Base-by-base conservation (phyloP, 2,888 invertebrate species). In the Cataglyphis rosenhaueri region DNA sequence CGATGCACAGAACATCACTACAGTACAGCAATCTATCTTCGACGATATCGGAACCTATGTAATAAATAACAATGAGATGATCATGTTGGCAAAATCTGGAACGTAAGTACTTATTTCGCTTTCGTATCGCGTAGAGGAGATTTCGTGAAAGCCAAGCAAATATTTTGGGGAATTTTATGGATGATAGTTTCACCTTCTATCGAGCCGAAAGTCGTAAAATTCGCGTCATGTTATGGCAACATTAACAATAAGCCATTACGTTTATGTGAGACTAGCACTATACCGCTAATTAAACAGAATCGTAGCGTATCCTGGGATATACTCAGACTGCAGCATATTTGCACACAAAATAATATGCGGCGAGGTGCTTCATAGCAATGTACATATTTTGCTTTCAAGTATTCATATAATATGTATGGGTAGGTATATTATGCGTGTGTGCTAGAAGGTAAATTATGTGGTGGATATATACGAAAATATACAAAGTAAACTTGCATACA, bases 271-370 rank as follows among this genome's bases (percentile, higher is more conserved):
- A 79, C 62, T 41, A 52, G 29, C 61, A 68, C 57, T 25, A 83
- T 29, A 62, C 59, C 82, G 68, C 88, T 74, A 83, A 85, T 88
- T 86, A 88, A 88, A 88, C 85, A 81, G 76, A 52, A 81, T 74
- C 66, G 57, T 41, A 3, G n/a, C 15, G 29, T 66, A 76, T 76
- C 35, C 59, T 44, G 71, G 25, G 76, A 74, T 82, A 55, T 41
- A 21, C 66, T n/a, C 66, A 48, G 57, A 32, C 41, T 64, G n/a
- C 68, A 66, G 55, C 64, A 57, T 70, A 41, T 64, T 84, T 64
- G 57, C 38, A 62, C 48, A 71, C 76, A 78, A 81, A 85, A 86
- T 57, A 55, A 88, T 85, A 44, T 82, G 35, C 64, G 32, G 35
- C 35, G 57, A 12, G 18, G 5, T 64, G 29, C 25, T 55, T 25